phyloP scores from a whole-genome alignment of 2,888 invertebrate genomes.

The Aphidoletes aphidimyza region DNA sequence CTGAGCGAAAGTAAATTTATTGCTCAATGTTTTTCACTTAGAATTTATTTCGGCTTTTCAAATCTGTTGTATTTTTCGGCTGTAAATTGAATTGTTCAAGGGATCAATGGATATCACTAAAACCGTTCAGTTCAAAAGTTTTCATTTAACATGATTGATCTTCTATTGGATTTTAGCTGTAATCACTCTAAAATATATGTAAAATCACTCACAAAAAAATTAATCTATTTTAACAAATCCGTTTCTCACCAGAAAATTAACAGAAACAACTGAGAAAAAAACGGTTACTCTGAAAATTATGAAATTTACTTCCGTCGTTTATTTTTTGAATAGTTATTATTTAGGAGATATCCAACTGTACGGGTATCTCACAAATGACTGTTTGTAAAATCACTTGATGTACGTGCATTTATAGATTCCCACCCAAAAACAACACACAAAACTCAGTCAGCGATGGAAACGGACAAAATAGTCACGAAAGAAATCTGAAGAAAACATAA shows the following conservation, averaged over 20 bases:
- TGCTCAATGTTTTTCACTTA: no score
- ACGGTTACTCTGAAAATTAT: no score
- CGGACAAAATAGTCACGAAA: conserved; percentile 4
- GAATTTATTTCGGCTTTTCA: no score
- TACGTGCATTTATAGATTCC: conserved; percentile 53
- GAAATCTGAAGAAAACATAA: conserved; percentile 32
- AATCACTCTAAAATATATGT: conserved; percentile 3
- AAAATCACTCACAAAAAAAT: neutral
- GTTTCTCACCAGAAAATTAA: no score
- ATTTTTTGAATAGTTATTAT: neutral
- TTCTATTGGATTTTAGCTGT: no score
- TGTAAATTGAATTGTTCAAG: no score
- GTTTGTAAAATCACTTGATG: neutral
- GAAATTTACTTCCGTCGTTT: neutral
- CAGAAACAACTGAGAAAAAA: no score
- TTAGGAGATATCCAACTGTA: neutral
- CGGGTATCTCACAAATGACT: conserved; percentile 32
- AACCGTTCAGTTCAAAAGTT: no score
- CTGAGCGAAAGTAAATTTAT: no score
- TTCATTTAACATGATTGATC: no score
- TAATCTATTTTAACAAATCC: neutral
- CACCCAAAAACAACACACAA: neutral
- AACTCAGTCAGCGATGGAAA: neutral
- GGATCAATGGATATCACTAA: no score
- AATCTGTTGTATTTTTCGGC: no score